A percentile compares a stretch with the other conserved stretches of the same genome.
Conservation (phyloP, 2,888 invertebrate species). For the Melikaiella ostensackeni region DNA sequence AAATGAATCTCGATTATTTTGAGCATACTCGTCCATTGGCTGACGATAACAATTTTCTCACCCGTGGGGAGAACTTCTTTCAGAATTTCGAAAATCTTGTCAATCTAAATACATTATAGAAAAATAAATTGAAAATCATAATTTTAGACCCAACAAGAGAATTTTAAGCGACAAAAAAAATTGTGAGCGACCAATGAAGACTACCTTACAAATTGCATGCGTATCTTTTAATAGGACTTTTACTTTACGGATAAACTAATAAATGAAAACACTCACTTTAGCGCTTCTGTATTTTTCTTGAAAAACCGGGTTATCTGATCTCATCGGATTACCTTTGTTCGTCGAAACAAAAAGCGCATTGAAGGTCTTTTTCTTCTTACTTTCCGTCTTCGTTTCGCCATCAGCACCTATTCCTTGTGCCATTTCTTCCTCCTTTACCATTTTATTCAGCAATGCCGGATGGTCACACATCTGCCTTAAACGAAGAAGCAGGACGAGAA, state of each 20-base stretch:
- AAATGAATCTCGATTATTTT: conserved; percentile 37
- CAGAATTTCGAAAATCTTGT: conserved; percentile 31
- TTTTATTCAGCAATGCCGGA: conserved; percentile 36
- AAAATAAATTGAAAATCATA: background rate
- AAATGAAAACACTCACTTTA: conserved; percentile 32
- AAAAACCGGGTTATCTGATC: conserved; percentile 43
- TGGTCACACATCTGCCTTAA: conserved; percentile 48
- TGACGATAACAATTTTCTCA: conserved; percentile 45
- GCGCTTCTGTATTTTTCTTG: conserved; percentile 34
- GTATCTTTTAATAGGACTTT: no score
- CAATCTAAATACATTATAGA: conserved; percentile 30
- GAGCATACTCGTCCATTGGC: conserved; percentile 44
- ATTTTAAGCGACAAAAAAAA: no score
- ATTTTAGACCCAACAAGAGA: background rate
- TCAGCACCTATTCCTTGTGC: conserved; percentile 19
- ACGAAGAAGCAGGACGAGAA: conserved; percentile 43
- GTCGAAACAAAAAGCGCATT: background rate
- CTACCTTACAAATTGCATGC: no score
- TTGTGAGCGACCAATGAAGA: no score
- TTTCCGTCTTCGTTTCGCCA: background rate
- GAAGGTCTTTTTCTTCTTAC: background rate
- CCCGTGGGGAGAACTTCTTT: conserved; percentile 35
- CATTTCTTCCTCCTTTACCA: conserved; percentile 41
- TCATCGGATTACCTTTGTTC: background rate
- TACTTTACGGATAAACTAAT: no score